Evolutionary conservation across 2,113 vertebrate species (phyloP).

Genomic region (Castor canadensis): DNA sequence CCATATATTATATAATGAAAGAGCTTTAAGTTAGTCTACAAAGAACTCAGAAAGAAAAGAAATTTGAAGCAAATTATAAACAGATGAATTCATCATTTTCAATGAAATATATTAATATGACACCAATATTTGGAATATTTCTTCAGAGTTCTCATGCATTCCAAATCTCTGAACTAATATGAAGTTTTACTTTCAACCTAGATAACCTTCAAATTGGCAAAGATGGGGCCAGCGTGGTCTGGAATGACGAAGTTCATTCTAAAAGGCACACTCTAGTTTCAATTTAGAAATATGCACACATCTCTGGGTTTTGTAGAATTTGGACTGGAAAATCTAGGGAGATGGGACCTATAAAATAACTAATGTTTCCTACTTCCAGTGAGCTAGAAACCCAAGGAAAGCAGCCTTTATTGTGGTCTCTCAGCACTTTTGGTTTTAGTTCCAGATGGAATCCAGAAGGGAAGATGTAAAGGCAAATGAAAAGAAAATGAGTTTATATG

Average conservation of each 20-base stretch:
- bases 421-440: constrained; percentile 58
- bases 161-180: constrained; percentile 45
- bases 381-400: constrained; percentile 49
- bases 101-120: constrained; percentile 76
- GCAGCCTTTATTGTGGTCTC: constrained; percentile 72
- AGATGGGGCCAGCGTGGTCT: neutral
- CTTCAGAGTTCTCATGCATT: constrained; percentile 51
- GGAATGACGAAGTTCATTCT: neutral
- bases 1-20: constrained; percentile 59
- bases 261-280: neutral
- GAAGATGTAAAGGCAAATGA: constrained; percentile 44
- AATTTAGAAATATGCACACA: neutral
- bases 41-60: constrained; percentile 72
- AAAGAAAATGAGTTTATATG: constrained; percentile 42
- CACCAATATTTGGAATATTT: constrained; percentile 71
- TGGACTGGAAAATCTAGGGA: constrained; percentile 42
- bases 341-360: constrained; percentile 25
- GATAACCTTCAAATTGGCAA: constrained; percentile 15
- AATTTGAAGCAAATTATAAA: constrained; percentile 79
- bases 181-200: neutral
- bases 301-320: constrained; percentile 16
- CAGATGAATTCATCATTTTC: constrained; percentile 78
- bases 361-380: constrained; percentile 53
- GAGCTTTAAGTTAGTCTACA: constrained; percentile 71
- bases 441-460: constrained; percentile 77